These are phyloP conservation scores for Muricea muricata DNA, from an alignment of 92 coral and sea anemone genomes.

Conservation along the genomic window DNA sequence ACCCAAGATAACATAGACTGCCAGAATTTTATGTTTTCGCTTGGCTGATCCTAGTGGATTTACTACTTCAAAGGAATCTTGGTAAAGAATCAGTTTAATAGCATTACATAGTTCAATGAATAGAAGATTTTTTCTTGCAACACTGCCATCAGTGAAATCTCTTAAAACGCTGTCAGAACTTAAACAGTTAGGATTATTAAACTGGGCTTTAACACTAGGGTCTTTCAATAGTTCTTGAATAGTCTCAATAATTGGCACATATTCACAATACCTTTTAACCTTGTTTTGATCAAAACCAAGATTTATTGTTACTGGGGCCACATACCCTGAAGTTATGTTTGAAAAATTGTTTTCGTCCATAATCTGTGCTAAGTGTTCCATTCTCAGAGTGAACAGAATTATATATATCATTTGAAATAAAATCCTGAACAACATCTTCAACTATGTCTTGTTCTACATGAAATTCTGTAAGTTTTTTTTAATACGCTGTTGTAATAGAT, in stretches of 20 bases:
- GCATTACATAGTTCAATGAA: slow-evolving; percentile 52
- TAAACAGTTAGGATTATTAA: neutral
- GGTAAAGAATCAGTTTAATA: slow-evolving; percentile 60
- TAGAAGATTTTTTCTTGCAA: slow-evolving; percentile 45
- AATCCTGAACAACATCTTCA: slow-evolving; percentile 11
- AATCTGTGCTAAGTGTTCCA: slow-evolving; percentile 28
- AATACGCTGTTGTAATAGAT: neutral
- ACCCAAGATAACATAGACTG: slow-evolving; percentile 65
- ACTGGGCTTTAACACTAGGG: slow-evolving; percentile 54
- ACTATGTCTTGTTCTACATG: slow-evolving; percentile 3
- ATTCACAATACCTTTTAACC: slow-evolving; percentile 48
- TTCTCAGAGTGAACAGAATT: slow-evolving; percentile 15
- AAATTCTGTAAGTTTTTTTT: slow-evolving; percentile 15
- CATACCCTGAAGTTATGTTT: slow-evolving; percentile 6
- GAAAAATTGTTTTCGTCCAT: slow-evolving; percentile 22
- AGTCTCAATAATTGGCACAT: slow-evolving; percentile 73
- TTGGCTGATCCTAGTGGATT: slow-evolving; percentile 68
- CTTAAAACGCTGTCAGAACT: slow-evolving; percentile 46
- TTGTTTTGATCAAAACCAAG: slow-evolving; percentile 33
- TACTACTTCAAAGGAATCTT: slow-evolving; percentile 69
- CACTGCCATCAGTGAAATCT: slow-evolving; percentile 63
- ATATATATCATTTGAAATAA: slow-evolving; percentile 16
- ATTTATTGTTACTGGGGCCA: slow-evolving; percentile 27
- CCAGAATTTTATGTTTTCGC: slow-evolving; percentile 60
- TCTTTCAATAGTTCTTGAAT: slow-evolving; percentile 68